These are phyloP conservation scores for Tanytarsus gracilentus DNA, from an alignment of 2,888 invertebrate species.

Conservation along the genomic window DNA sequence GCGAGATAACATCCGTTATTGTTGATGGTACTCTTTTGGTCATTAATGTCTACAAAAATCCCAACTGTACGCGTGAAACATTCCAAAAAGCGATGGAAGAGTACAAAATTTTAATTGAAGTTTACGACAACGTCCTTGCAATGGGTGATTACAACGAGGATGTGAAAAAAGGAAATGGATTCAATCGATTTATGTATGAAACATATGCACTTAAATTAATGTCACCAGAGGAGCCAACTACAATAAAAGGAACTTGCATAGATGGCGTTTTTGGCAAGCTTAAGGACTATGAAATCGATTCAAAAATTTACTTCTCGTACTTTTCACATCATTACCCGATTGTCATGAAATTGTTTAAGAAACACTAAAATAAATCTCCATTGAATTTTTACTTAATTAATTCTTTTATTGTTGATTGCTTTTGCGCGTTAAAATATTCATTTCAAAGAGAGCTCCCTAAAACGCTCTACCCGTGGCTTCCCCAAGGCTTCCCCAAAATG, in stretches of 20 bases:
- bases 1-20: not conserved
- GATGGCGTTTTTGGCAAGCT: not conserved
- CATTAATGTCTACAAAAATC: not conserved
- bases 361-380: no score
- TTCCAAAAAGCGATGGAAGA: not conserved
- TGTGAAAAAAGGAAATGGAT: not conserved
- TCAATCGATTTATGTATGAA: not conserved
- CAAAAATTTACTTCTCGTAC: not conserved
- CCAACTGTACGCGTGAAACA: not conserved
- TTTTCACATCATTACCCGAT: not conserved
- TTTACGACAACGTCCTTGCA: not conserved
- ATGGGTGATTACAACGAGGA: not conserved
- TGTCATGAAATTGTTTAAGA: no score
- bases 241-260: not conserved
- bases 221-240: not conserved
- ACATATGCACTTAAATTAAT: not conserved
- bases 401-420: no score
- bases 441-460: no score
- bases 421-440: no score
- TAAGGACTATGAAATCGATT: not conserved
- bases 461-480: no score
- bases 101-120: not conserved
- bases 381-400: no score
- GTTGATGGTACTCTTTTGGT: not conserved
- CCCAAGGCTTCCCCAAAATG: no score